Evolutionary conservation across 2,113 vertebrate species (phyloP).

Genomic region (Zosterops hypoxanthus): DNA sequence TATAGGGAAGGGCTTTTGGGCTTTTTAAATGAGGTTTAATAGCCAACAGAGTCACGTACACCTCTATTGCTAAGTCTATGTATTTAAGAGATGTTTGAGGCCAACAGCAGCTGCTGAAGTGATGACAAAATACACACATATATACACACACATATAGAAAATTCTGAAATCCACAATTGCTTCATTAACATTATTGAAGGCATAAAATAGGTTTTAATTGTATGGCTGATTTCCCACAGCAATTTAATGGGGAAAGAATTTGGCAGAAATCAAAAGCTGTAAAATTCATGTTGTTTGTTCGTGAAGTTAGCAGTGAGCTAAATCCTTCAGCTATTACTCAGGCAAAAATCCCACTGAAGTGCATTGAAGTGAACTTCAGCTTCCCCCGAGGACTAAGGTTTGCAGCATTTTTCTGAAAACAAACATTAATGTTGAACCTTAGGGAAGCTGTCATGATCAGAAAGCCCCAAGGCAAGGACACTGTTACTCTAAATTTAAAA

Average conservation of each 20-base stretch:
- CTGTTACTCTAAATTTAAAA: neutral
- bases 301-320: constrained; percentile 37
- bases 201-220: constrained; percentile 58
- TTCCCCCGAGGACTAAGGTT: constrained; percentile 9
- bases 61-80: neutral
- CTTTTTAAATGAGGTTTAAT: constrained; percentile 17
- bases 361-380: constrained; percentile 19
- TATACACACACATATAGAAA: neutral
- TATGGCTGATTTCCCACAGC: constrained; percentile 55
- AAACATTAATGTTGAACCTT: neutral
- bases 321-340: constrained; percentile 24
- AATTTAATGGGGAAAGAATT: constrained; percentile 54
- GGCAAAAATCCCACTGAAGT: constrained; percentile 17
- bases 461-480: neutral
- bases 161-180: constrained; percentile 47
- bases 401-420: constrained; percentile 27
- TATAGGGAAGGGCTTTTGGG: neutral
- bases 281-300: constrained; percentile 59
- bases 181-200: constrained; percentile 43
- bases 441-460: constrained; percentile 7
- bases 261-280: constrained; percentile 66
- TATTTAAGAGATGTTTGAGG: constrained; percentile 18
- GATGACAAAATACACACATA: neutral
- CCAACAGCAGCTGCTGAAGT: constrained; percentile 5
- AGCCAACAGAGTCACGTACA: neutral